Percentiles rank a stretch among this genome's conserved stretches.
phyloP scores from a whole-genome alignment of 1,140 invertebrate species.

The Thaumetopoea pityocampa region DNA sequence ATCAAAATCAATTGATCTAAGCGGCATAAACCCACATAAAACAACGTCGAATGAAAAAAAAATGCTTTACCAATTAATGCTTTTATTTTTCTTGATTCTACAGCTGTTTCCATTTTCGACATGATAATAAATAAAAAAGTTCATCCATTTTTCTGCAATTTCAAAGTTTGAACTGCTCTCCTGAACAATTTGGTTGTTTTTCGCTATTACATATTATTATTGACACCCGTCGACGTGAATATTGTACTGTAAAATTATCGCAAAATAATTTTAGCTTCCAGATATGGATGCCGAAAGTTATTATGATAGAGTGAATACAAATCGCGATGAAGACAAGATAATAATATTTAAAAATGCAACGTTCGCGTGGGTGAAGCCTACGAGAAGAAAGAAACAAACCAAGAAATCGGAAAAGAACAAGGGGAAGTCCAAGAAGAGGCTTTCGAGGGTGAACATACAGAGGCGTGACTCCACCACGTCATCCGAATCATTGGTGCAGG shows the following conservation, averaged over 20 bases:
- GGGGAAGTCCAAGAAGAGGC: conserved; percentile 65
- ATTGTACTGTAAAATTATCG: not conserved
- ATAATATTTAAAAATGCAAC: conserved; percentile 75
- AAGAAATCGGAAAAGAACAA: conserved; percentile 65
- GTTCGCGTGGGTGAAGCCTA: conserved; percentile 62
- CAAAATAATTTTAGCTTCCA: conserved; percentile 70
- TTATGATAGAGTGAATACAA: conserved; percentile 64
- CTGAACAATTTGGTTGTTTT: no score
- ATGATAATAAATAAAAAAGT: no score
- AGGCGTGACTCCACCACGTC: conserved; percentile 41
- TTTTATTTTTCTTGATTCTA: no score
- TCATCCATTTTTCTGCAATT: no score
- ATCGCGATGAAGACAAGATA: conserved; percentile 61
- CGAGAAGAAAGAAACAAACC: conserved; percentile 16
- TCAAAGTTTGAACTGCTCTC: no score
- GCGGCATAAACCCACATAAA: no score
- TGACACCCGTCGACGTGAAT: no score
- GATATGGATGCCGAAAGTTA: conserved; percentile 78
- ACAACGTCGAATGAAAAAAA: no score
- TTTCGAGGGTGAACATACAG: conserved; percentile 38
- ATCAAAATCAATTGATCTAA: no score
- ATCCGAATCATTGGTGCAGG: conserved; percentile 20
- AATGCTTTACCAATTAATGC: no score
- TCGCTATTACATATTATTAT: no score
- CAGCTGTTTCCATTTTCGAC: no score